Base-by-base conservation (phyloP, 2,888 invertebrate species). In the Seira sanloemensis region DNA sequence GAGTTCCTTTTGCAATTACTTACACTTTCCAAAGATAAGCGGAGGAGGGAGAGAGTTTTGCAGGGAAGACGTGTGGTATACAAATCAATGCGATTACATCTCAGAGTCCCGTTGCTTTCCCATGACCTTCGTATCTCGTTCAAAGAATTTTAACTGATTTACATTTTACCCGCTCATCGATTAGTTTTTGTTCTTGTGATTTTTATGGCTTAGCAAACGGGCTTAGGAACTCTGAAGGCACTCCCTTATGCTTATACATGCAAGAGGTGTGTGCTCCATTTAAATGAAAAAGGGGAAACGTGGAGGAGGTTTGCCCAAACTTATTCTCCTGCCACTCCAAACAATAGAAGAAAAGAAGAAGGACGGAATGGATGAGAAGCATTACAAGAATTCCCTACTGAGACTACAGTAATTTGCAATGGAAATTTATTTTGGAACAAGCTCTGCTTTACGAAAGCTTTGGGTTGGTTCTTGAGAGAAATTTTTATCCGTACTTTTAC, bases 391-490 rank as follows among this genome's bases (percentile, higher is more conserved):
- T 72, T 78, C 78, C 78, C 78, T 62, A n/a, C 78, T n/a, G 78
- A 78, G 78, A 71, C 1, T 24, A 77, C 12, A 24, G 69, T 78
- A 78, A 78, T 78, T 78, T 78, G 71, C 78, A 72, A 78, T 78
- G 78, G 78, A 78, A 78, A 78, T 78, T 71, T 58, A 71, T 72
- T 72, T 62, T 69, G 26, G 68, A 37, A 74, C 65, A 58, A 24
- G 68, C 27, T 68, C 27, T 16, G 68, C 16, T 25, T 69, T 24
- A 66, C 21, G 66, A 65, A 76, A 76, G 65, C 54, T 69, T 37
- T 27, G n/a, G 37, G 12, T 69, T 77, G 7, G 19, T 23, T 21
- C 25, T 26, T 25, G 46, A 65, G 54, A 77, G 25, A 68, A 50
- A 12, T 50, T 50, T 50, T 37, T 69, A 9, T 46, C 18, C 46